Evolutionary conservation across 2,888 invertebrate genomes (phyloP).

Genomic region (Lycophotia porphyrea): DNA sequence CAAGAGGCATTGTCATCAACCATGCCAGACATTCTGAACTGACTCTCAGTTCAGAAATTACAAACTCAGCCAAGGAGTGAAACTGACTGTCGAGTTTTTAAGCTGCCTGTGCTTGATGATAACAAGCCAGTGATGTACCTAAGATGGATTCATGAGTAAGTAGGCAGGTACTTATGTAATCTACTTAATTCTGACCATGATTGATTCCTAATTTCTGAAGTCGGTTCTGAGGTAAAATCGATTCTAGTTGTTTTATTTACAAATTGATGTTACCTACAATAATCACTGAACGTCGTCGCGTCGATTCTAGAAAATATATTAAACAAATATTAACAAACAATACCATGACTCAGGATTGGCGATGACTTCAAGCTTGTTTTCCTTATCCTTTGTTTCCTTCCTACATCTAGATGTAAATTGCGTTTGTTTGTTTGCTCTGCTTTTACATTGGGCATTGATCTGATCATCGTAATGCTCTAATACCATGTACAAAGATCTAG

Average conservation of each 20-base stretch:
- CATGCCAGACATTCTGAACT: background rate
- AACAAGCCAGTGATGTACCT: background rate
- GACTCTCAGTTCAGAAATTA: background rate
- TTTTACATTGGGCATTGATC: background rate
- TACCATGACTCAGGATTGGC: slow-evolving; percentile 28
- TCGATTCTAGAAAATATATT: slow-evolving; percentile 17
- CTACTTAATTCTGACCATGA: background rate
- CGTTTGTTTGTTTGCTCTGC: background rate
- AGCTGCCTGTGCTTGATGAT: background rate
- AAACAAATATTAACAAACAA: slow-evolving; percentile 13
- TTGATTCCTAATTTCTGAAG: slow-evolving; percentile 13
- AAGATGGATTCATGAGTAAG: background rate
- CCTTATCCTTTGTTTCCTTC: slow-evolving; percentile 37
- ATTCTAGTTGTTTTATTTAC: slow-evolving; percentile 7
- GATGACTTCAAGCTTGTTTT: slow-evolving; percentile 32
- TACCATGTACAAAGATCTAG: background rate
- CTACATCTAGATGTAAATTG: background rate
- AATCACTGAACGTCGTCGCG: slow-evolving; percentile 6
- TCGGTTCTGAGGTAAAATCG: background rate
- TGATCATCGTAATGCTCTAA: background rate
- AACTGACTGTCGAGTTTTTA: background rate
- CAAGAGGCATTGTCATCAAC: background rate
- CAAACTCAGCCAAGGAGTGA: background rate
- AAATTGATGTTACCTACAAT: slow-evolving; percentile 14
- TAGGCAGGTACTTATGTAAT: background rate